phyloP scores from a whole-genome alignment of 2,797 vertebrate genomes.

The Sparus aurata region DNA sequence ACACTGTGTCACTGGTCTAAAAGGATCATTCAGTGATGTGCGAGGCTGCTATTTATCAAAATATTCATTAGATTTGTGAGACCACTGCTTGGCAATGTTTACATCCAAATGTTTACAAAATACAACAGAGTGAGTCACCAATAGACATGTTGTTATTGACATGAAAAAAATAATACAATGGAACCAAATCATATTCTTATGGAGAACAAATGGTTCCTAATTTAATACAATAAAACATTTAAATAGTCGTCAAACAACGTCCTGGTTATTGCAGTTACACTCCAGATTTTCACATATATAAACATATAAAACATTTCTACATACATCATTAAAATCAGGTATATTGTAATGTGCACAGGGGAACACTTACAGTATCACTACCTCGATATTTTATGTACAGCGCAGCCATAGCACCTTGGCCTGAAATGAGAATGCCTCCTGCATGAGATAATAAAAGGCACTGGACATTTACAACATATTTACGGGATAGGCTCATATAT shows the following conservation, averaged over 20 bases:
- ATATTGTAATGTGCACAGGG: background rate
- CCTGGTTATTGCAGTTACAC: constrained; percentile 47
- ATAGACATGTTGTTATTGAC: constrained; percentile 25
- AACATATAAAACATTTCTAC: constrained; percentile 19
- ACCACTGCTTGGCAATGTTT: constrained; percentile 9
- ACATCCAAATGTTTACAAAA: constrained; percentile 14
- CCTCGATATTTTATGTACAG: constrained; percentile 34
- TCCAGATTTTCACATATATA: constrained; percentile 25
- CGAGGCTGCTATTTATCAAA: constrained; percentile 9
- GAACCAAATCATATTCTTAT: background rate
- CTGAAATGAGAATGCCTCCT: constrained; percentile 15
- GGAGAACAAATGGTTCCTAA: background rate
- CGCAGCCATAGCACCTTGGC: constrained; percentile 23
- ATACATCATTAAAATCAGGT: constrained; percentile 30
- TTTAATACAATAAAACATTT: constrained; percentile 18
- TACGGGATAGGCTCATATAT: background rate
- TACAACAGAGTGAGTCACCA: background rate
- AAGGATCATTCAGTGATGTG: background rate
- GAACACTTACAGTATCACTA: background rate
- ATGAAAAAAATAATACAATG: constrained; percentile 3
- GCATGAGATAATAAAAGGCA: constrained; percentile 26
- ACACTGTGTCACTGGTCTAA: background rate
- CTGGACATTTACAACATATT: constrained; percentile 3
- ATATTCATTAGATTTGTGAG: background rate
- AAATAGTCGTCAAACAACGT: constrained; percentile 7